Conservation (phyloP, 2,888 invertebrate species). For the Mystacides longicornis region DNA sequence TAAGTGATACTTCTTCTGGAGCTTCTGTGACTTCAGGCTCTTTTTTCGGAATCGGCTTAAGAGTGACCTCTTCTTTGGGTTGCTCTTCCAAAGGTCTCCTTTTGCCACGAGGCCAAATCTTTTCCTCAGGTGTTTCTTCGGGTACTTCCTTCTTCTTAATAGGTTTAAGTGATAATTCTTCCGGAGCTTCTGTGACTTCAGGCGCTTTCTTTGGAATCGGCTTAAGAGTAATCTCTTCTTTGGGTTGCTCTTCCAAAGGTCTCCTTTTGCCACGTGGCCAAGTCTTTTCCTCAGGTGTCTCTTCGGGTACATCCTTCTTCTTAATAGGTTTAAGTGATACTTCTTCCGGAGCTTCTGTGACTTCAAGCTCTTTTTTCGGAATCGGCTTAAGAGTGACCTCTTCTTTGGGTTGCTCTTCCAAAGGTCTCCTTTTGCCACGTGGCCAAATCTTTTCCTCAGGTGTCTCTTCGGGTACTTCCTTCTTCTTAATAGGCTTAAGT, state of each 20-base stretch:
- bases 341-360: constrained; percentile 32
- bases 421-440: constrained; percentile 36
- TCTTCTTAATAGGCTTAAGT: constrained; percentile 37
- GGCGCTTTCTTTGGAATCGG: constrained; percentile 33
- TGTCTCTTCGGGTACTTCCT: constrained; percentile 34
- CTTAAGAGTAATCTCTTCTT: constrained; percentile 32
- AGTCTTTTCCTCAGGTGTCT: constrained; percentile 26
- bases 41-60: constrained; percentile 24
- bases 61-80: constrained; percentile 24
- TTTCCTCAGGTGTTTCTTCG: constrained; percentile 25
- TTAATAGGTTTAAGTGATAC: constrained; percentile 32
- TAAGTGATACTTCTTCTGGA: constrained; percentile 41
- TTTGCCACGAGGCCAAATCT: constrained; percentile 24
- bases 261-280: constrained; percentile 32
- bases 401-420: constrained; percentile 34
- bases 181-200: constrained; percentile 29
- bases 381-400: constrained; percentile 33
- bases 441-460: constrained; percentile 31
- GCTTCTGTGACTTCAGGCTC: constrained; percentile 31
- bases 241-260: constrained; percentile 34
- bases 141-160: background rate
- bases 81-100: constrained; percentile 24
- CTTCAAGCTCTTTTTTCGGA: constrained; percentile 9
- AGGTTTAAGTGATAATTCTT: constrained; percentile 33
- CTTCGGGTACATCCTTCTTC: constrained; percentile 21